phyloP scores from a whole-genome alignment of 2,888 invertebrate species.

The Phasia obesa region DNA sequence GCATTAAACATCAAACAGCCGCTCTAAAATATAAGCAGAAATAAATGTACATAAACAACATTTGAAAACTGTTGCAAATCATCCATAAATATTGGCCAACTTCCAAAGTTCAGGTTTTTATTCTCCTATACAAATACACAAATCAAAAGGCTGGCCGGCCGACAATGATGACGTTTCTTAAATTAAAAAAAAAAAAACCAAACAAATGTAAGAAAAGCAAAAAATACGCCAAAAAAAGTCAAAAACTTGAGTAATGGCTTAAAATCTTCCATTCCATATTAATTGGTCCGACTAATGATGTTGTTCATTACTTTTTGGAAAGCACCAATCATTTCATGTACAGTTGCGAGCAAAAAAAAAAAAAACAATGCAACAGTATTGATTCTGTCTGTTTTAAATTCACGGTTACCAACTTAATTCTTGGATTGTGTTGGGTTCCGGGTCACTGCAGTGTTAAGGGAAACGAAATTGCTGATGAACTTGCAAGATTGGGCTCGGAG shows the following conservation, averaged over 20 bases:
- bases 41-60: slow-evolving; percentile 1
- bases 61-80: slow-evolving; percentile 64
- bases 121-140: slow-evolving; percentile 1
- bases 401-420: too few relatives aligned
- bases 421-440: too few relatives aligned
- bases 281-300: slow-evolving; percentile 75
- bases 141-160: neutral
- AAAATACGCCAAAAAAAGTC: slow-evolving; percentile 42
- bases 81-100: slow-evolving; percentile 54
- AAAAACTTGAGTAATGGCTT: slow-evolving; percentile 70
- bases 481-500: too few relatives aligned
- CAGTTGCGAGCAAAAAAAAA: too few relatives aligned
- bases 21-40: neutral
- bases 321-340: neutral
- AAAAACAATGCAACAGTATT: too few relatives aligned
- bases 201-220: slow-evolving; percentile 37
- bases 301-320: neutral
- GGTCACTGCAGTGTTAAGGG: too few relatives aligned
- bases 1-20: slow-evolving; percentile 46
- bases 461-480: too few relatives aligned
- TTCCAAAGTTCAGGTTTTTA: slow-evolving; percentile 64
- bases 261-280: slow-evolving; percentile 74
- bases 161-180: slow-evolving; percentile 7
- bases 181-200: slow-evolving; percentile 13
- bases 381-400: too few relatives aligned